Evolutionary conservation across 2,888 invertebrate species (phyloP).

Genomic region (Ecdyonurus torrentis): DNA sequence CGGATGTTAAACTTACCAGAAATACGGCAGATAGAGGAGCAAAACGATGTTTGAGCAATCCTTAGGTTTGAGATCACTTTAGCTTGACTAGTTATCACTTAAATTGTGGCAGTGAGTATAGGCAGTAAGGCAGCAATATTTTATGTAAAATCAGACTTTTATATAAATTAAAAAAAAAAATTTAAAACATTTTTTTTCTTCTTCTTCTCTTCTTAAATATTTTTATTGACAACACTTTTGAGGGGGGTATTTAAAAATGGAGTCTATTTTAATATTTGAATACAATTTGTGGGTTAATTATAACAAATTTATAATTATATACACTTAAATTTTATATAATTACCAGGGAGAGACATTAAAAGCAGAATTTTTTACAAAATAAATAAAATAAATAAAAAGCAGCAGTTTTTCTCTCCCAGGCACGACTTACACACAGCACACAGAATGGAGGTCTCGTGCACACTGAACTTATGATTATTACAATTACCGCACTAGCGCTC

Average conservation of each 20-base stretch:
- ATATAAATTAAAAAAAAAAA: not conserved
- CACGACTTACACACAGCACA: not conserved
- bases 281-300: not conserved
- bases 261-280: not conserved
- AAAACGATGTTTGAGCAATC: too few species aligned
- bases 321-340: not conserved
- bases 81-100: too few species aligned
- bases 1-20: too few species aligned
- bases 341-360: not conserved
- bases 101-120: not conserved
- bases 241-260: not conserved
- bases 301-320: too few species aligned
- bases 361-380: not conserved
- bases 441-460: not conserved
- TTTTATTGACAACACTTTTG: too few species aligned
- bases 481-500: not conserved
- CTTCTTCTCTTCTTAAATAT: too few species aligned
- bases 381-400: not conserved
- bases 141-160: not conserved
- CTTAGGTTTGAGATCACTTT: too few species aligned
- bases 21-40: too few species aligned
- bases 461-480: not conserved
- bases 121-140: not conserved
- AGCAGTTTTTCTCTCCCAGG: not conserved
- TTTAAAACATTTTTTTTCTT: not conserved